These are phyloP conservation scores for Parazoanthus swiftii DNA, from an alignment of 92 coral and sea anemone species.

Conservation along the genomic window DNA sequence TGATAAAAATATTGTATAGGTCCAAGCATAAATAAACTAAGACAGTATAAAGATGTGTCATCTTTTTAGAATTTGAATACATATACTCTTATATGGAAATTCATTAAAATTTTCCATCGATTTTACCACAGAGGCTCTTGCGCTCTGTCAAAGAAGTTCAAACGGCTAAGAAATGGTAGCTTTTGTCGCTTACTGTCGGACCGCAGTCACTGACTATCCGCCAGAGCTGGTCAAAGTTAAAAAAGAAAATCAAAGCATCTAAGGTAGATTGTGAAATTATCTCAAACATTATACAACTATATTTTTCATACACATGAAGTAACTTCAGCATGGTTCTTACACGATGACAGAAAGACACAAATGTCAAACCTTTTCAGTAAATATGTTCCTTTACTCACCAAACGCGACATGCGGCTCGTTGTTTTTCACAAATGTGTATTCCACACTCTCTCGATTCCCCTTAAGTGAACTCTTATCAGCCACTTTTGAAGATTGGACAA, in stretches of 20 bases:
- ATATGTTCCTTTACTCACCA: conserved; percentile 15
- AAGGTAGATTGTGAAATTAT: background rate
- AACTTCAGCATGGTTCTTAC: background rate
- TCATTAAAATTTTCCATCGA: no score
- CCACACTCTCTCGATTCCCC: conserved; percentile 6
- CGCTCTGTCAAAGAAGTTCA: no score
- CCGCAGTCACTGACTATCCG: background rate
- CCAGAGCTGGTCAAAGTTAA: background rate
- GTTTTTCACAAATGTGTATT: conserved; percentile 15
- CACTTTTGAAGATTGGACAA: background rate
- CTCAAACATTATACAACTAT: background rate
- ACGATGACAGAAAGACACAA: background rate
- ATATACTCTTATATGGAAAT: background rate
- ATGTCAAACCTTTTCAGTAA: background rate
- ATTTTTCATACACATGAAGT: background rate
- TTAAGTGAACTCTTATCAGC: background rate
- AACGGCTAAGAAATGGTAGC: no score
- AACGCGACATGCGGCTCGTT: conserved; percentile 9
- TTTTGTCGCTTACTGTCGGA: background rate
- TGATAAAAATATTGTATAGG: background rate
- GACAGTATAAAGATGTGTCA: background rate
- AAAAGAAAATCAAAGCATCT: background rate
- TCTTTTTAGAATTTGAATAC: background rate
- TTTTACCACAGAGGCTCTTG: no score
- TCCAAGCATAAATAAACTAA: background rate